A percentile compares a stretch with the other conserved stretches of the same genome.
These are phyloP conservation scores for Drosophila vallismaia DNA, from an alignment of 2,888 invertebrate species.

Conservation along the genomic window DNA sequence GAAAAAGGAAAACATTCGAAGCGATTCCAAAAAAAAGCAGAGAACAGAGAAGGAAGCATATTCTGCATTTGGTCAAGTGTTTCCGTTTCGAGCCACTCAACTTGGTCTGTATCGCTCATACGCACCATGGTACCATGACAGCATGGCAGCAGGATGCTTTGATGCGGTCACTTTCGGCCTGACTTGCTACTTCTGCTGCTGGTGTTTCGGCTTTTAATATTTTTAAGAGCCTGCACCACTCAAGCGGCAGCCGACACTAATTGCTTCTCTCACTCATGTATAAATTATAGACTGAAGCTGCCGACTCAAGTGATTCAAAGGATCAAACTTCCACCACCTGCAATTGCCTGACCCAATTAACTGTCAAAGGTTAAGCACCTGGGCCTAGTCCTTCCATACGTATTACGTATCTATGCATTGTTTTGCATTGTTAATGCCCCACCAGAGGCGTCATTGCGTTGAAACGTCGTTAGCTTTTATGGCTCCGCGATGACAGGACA, in stretches of 20 bases:
- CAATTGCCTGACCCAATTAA: slow-evolving; percentile 69
- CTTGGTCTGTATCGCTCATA: slow-evolving; percentile 51
- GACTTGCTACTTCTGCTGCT: slow-evolving; percentile 36
- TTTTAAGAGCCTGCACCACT: slow-evolving; percentile 50
- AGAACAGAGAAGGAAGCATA: slow-evolving; percentile 11
- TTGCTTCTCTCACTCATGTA: slow-evolving; percentile 40
- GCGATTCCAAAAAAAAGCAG: neutral
- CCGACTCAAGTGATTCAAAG: slow-evolving; percentile 48
- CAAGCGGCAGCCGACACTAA: slow-evolving; percentile 45
- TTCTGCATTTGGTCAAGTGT: slow-evolving; percentile 53
- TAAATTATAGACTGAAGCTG: slow-evolving; percentile 59
- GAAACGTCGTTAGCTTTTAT: slow-evolving; percentile 44
- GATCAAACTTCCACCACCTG: slow-evolving; percentile 25
- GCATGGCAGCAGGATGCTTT: slow-evolving; percentile 35
- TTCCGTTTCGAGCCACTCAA: slow-evolving; percentile 5
- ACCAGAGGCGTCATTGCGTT: slow-evolving; percentile 33
- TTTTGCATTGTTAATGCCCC: slow-evolving; percentile 62
- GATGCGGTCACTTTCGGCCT: slow-evolving; percentile 61
- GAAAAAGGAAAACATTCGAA: slow-evolving; percentile 24
- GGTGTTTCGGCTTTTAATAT: slow-evolving; percentile 50
- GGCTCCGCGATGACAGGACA: slow-evolving; percentile 12
- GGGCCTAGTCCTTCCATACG: slow-evolving; percentile 7
- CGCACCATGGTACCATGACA: slow-evolving; percentile 51
- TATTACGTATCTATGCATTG: slow-evolving; percentile 46
- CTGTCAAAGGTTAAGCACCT: slow-evolving; percentile 54